These are phyloP conservation scores for Leucopsar rothschildi DNA, from an alignment of 2,113 vertebrate genomes.

Conservation along the genomic window DNA sequence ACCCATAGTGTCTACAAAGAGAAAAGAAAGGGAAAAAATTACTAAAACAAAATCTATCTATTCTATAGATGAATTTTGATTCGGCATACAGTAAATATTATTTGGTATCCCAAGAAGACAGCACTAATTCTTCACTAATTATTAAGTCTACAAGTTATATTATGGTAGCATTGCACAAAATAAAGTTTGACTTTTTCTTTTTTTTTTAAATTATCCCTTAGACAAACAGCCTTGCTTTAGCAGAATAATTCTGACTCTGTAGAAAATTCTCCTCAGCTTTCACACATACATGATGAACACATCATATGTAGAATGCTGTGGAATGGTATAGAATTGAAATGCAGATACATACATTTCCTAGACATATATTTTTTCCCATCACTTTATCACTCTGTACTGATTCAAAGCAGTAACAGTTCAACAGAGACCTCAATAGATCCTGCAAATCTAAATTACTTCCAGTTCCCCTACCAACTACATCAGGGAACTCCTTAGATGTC, in stretches of 20 bases:
- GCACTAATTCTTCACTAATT: not conserved
- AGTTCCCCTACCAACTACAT: not conserved
- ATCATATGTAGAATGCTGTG: not conserved
- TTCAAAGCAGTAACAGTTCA: not conserved
- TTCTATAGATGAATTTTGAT: not conserved
- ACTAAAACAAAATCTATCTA: not conserved
- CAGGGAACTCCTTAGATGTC: not conserved
- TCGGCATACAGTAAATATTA: not conserved
- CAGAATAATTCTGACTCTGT: not conserved
- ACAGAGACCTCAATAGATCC: not conserved
- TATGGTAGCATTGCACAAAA: not conserved
- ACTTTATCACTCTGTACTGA: not conserved
- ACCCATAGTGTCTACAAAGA: not conserved
- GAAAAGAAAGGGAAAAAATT: rapidly evolving
- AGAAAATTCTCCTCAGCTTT: not conserved
- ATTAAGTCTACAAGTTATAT: not conserved
- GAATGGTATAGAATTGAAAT: not conserved
- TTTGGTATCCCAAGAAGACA: not conserved
- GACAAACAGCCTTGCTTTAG: not conserved
- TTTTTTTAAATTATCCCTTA: not conserved
- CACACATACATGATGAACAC: not conserved
- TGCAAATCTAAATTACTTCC: not conserved
- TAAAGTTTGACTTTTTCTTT: not conserved
- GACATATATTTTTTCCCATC: not conserved
- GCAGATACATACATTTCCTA: not conserved